Conservation (phyloP, 92 coral and sea anemone species). For the Hydrozoanthus gracilis region DNA sequence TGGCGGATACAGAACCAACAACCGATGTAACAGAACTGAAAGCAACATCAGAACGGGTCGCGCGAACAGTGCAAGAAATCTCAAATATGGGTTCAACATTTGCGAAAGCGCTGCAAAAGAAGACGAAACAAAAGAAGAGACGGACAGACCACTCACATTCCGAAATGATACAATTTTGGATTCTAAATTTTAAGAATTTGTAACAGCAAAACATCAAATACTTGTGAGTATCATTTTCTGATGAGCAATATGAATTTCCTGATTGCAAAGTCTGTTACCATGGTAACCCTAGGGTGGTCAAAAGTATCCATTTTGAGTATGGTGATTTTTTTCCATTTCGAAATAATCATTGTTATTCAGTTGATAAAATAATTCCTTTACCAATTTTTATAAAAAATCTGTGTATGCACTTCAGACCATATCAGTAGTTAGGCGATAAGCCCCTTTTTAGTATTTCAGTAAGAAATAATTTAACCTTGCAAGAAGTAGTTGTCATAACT, state of each 20-base stretch:
- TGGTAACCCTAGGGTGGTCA: no score
- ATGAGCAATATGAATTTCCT: no score
- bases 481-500: neutral
- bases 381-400: no score
- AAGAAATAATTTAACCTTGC: neutral
- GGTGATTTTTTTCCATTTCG: no score
- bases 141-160: conserved; percentile 53
- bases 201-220: neutral
- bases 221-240: conserved; percentile 34
- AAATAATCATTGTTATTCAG: no score
- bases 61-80: conserved; percentile 51
- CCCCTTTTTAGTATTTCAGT: neutral
- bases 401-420: no score
- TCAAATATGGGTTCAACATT: conserved; percentile 37
- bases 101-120: conserved; percentile 28
- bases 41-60: conserved; percentile 54
- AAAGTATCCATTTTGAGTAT: no score
- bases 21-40: conserved; percentile 39
- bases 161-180: conserved; percentile 46
- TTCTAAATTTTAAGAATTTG: conserved; percentile 43
- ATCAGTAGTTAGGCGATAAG: neutral
- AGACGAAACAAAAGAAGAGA: conserved; percentile 37
- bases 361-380: no score
- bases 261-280: no score
- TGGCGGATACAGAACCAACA: conserved; percentile 36